phyloP scores from a whole-genome alignment of 2,888 invertebrate genomes.

The Nymphalis polychloros region DNA sequence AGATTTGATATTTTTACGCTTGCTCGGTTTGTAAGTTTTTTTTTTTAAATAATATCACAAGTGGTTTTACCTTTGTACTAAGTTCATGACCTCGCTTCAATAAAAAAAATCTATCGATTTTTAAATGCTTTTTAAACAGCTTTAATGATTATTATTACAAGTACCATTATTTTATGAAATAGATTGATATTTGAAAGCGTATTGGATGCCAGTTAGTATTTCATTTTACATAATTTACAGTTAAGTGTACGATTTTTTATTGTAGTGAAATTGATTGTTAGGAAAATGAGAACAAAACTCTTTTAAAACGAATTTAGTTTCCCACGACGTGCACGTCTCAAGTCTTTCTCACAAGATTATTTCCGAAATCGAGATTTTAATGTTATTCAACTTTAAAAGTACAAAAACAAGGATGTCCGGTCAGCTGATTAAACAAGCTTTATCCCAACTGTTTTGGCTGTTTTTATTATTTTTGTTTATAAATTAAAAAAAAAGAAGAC shows the following conservation, averaged over 20 bases:
- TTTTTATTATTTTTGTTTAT: constrained; percentile 15
- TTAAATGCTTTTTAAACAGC: not conserved
- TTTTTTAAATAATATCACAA: not conserved
- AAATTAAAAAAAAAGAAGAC: constrained; percentile 19
- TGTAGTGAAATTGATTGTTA: not conserved
- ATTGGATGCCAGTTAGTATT: too few relatives aligned
- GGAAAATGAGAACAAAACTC: not conserved
- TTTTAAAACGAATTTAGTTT: constrained; percentile 15
- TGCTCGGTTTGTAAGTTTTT: not conserved
- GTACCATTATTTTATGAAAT: too few relatives aligned
- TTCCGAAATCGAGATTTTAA: constrained; percentile 19
- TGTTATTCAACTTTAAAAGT: constrained; percentile 19
- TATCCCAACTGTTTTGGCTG: constrained; percentile 3
- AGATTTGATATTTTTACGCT: not conserved
- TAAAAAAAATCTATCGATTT: too few relatives aligned
- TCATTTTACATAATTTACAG: not conserved
- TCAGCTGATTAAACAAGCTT: constrained; percentile 34
- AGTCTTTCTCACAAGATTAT: constrained; percentile 9
- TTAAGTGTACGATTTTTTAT: not conserved
- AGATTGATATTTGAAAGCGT: too few relatives aligned
- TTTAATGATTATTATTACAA: too few relatives aligned
- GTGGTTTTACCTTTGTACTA: not conserved
- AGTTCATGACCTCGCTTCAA: not conserved
- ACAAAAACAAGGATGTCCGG: constrained; percentile 35
- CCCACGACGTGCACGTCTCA: constrained; percentile 8